These are phyloP conservation scores for Condylura cristata DNA, from an alignment of 2,113 vertebrate species.

Conservation along the genomic window DNA sequence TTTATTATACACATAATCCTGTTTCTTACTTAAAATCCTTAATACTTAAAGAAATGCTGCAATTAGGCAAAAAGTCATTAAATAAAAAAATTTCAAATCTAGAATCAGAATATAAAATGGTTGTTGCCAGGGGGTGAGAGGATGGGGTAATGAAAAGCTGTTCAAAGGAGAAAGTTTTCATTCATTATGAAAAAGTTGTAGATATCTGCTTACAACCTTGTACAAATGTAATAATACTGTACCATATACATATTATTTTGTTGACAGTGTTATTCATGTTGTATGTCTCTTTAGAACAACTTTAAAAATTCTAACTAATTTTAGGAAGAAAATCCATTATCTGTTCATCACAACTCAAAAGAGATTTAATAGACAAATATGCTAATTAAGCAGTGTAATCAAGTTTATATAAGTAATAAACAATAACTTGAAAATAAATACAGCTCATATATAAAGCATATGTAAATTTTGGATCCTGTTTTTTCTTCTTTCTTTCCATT, in stretches of 20 bases:
- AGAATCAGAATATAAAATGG: background rate
- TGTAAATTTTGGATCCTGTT: background rate
- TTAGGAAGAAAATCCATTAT: background rate
- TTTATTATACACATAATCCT: background rate
- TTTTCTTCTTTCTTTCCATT: background rate
- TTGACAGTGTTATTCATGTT: background rate
- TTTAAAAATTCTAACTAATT: slow-evolving; percentile 10
- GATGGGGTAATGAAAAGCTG: background rate
- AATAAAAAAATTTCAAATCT: background rate
- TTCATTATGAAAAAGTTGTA: slow-evolving; percentile 3
- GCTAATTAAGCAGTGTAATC: background rate
- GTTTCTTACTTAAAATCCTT: background rate
- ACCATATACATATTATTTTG: background rate
- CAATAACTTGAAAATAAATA: background rate
- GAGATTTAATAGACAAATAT: background rate
- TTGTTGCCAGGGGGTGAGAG: background rate
- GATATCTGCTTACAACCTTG: background rate
- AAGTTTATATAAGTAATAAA: background rate
- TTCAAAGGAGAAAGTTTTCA: background rate
- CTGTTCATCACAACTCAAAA: background rate
- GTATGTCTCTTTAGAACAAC: background rate
- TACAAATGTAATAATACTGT: background rate
- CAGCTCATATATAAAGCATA: background rate
- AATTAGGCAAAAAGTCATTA: background rate
- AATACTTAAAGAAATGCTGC: background rate